Base-by-base conservation (phyloP, 2,113 vertebrate genomes). In the Phyllopteryx taeniolatus region DNA sequence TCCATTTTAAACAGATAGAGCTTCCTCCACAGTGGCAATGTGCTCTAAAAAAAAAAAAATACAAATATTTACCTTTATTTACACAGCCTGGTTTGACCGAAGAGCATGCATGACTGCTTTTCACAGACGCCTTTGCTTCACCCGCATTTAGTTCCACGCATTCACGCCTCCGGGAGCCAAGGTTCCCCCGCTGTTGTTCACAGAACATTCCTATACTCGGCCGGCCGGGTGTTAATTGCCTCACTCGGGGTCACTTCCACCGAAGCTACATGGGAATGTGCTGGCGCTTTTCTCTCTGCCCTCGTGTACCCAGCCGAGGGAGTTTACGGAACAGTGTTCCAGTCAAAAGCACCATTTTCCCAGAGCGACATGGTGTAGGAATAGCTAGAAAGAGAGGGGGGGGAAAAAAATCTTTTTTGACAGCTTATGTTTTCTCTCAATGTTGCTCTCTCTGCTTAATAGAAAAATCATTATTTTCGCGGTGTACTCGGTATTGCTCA, bases 201-300 rank as follows among this genome's bases (percentile, higher is more conserved):
- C 69, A 20, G 51, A 84, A 76, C 67, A n/a, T 71, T 86, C 78
- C 78, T 73, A 31, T 66, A 68, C 77, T 78, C 68, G 79, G 79
- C 76, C 80, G 61, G 81, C 74, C 53, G 46, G 77, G 86, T 86
- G 89, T 89, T 89, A 88, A 89, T 87, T 85, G 76, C 81, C 68
- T 80, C 47, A 71, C 77, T 81, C 77, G 54, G 86, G 82, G 83
- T 82, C 84, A 85, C 81, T 85, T 88, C 85, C 79, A 61, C 78
- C 70, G 76, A 83, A 80, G 74, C 79, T 82, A 60, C 76, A 74
- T 56, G 79, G 81, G 77, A 89, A 87, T 78, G 80, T 69, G 68
- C 74, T 68, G 66, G 62, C 27, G 39, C 13, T 54, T 71, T 79
- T 69, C 57, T 72, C 44, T 53, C 53, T 75, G 70, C 73, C 53